A percentile compares a stretch with the other conserved stretches of the same genome.
Evolutionary conservation across 2,113 vertebrate species (phyloP).

Genomic region (Psammodynastes pulverulentus): DNA sequence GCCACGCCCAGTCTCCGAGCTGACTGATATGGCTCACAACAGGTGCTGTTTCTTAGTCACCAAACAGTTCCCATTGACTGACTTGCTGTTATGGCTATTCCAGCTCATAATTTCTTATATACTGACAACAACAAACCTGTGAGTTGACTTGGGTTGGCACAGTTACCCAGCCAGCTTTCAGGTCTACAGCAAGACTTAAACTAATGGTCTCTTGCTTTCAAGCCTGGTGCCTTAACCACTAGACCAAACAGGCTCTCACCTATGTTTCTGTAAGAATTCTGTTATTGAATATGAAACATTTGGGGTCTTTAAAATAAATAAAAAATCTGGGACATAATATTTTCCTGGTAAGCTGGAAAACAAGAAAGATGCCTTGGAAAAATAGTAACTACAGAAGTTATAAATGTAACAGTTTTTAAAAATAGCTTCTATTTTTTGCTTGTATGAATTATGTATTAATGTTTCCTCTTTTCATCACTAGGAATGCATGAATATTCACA

Average conservation of each 20-base stretch:
- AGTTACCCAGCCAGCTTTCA: no score
- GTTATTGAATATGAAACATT: neutral
- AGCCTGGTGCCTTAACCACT: neutral
- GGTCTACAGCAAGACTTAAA: neutral
- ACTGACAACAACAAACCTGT: neutral
- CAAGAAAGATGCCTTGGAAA: neutral
- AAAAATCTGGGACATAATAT: neutral
- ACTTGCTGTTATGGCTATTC: no score
- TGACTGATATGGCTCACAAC: no score
- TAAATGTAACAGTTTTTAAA: neutral
- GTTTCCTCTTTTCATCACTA: slow-evolving; percentile 20
- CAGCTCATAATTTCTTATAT: no score
- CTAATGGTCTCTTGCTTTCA: neutral
- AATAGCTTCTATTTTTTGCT: neutral
- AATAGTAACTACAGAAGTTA: neutral
- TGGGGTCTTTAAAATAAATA: neutral
- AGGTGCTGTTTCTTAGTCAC: no score
- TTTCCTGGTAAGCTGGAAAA: neutral
- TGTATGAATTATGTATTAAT: slow-evolving; percentile 6
- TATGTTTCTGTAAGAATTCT: neutral
- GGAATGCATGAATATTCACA: neutral
- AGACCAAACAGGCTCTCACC: neutral
- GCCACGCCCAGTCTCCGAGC: no score
- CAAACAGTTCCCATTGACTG: no score
- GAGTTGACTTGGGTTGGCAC: neutral